phyloP scores from a whole-genome alignment of 1,140 invertebrate species.

The Brachionus sp. region DNA sequence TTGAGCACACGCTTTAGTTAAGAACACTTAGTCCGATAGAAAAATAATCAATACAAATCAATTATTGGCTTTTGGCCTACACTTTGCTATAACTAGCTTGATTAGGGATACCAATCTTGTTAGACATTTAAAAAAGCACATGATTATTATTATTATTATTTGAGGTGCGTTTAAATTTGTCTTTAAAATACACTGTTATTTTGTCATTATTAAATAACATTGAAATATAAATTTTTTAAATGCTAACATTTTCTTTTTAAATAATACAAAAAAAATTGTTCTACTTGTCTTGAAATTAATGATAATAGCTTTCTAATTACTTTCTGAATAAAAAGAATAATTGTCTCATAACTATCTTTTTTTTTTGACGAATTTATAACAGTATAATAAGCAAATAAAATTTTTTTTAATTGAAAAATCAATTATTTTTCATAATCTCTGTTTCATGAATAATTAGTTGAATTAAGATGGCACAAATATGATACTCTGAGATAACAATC shows the following conservation, averaged over 20 bases:
- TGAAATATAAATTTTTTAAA: not conserved
- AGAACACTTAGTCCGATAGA: not conserved
- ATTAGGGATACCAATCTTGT: not conserved
- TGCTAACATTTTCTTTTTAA: not conserved
- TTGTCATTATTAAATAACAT: not conserved
- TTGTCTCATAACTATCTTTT: not conserved
- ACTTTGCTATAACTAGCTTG: not conserved
- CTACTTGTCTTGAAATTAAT: not conserved
- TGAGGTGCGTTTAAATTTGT: not conserved
- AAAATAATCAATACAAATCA: not conserved
- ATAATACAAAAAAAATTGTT: not conserved
- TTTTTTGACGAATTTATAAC: not conserved
- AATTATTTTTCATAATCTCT: not conserved
- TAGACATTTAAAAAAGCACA: not conserved
- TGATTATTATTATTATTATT: not conserved
- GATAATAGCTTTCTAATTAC: not conserved
- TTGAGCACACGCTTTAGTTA: not conserved
- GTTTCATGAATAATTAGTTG: not conserved
- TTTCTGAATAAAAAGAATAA: not conserved
- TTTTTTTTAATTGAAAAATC: not conserved
- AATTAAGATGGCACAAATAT: not conserved
- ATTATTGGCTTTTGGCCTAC: not conserved
- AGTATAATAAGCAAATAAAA: not conserved
- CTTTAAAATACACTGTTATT: not conserved
- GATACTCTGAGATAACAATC: not conserved